Base-by-base conservation (phyloP, 2,888 invertebrate genomes). In the Coleophora deauratella region DNA sequence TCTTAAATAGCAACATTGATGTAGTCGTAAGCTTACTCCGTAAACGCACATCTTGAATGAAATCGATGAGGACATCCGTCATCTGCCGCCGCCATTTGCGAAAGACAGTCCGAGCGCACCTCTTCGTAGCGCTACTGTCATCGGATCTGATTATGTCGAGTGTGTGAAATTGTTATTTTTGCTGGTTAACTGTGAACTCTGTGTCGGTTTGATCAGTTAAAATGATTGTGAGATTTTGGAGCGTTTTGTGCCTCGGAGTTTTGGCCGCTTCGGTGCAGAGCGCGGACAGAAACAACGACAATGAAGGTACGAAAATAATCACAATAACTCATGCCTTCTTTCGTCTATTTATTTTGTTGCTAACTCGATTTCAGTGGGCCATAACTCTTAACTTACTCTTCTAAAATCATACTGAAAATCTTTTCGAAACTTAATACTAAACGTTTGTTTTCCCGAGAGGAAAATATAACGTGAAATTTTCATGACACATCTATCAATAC, bases 41-140 rank as follows among this genome's bases (percentile, higher is more conserved):
- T 62, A 66, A 81, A 78, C 62, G 66, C 62, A 51, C 66, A 61
- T 55, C 64, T 62, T 62, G 65, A 69, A 62, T 64, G 68, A 72
- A 86, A 86, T 86, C 86, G 86, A 86, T 86, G 86, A 86, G 71
- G 70, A 75, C 66, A 82, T 82, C 82, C 84, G 86, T 84, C 86
- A 81, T 75, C 67, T 82, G 84, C 81, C 79, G 79, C 80, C 85
- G 85, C 86, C 86, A 86, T 86, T 82, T 85, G 85, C 86, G 82
- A 79, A 62, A 62, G 65, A 61, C 75, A 71, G 75, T 73, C 65
- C 66, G 79, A 77, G 73, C 72, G 80, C 71, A n/a, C 34, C 71
- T 72, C 69, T 72, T 57, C 56, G 72, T 67, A 67, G 80, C 78
- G 81, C 75, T 68, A 75, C 76, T 79, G 82, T 75, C 71, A 71